Base-by-base conservation (phyloP, 2,113 vertebrate species). In the Aegotheles bennettii region DNA sequence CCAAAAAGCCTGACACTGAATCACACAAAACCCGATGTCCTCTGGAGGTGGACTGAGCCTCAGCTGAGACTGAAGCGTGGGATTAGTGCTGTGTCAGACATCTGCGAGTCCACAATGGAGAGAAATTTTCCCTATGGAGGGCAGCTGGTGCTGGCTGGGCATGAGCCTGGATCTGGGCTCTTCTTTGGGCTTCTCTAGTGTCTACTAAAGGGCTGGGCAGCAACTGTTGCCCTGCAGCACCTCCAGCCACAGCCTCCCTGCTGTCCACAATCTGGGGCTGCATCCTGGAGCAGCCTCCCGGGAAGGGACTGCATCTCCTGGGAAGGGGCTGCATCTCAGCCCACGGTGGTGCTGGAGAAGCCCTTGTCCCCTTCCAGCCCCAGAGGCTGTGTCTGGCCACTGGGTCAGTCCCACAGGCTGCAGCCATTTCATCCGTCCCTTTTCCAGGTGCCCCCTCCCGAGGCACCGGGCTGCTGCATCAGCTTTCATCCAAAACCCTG, bases 301-400 rank as follows among this genome's bases (percentile, higher is more conserved):
- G 48, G 20, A 31, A 26, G 28, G 33, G 53, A 43, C 2, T 1
- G 2, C 3, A 47, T 13, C 40, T 79, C 54, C 35, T 3, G 2
- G n/a, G 56, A 63, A 54, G 19, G 47, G 40, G 47, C 51, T 2
- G 2, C 11, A 61, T 42, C 56, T 47, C 36, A 47, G 53, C 26
- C 0, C 1, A 11, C 3, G 3, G 9, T 7, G 45, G 51, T 43
- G 28, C 51, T 89, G 47, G 29, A n/a, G 42, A n/a, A 75, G 40
- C 16, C 16, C 25, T 59, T 21, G n/a, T 33, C 2, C 33, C 60
- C 4, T 29, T 36, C 71, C 53, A 43, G 14, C 16, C 35, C 24
- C 4, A 1, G 64, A 20, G 64, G 57, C 26, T 29, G 17, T 84
- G 69, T 10, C 81, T 73, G 53, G 38, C 26, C 10, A 4, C 18